Base-by-base conservation (phyloP, 2,113 vertebrate species). In the Myrmophylax atrothorax region DNA sequence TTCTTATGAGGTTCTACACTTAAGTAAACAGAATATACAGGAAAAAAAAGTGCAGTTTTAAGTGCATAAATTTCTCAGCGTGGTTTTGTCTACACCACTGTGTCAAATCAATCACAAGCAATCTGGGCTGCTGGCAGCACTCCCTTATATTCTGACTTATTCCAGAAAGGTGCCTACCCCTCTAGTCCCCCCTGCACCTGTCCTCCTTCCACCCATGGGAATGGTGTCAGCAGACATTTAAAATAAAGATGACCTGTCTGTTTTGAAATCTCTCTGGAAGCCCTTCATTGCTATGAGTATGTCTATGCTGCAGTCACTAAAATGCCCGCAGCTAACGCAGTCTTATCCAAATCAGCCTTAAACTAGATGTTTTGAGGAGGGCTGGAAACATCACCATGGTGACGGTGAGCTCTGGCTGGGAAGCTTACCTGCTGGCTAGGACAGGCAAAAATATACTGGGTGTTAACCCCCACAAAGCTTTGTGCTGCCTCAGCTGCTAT, bases 371-470 rank as follows among this genome's bases (percentile, higher is more conserved):
- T 62, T 76, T 84, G 83, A 62, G 77, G 68, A 75, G 1, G 58
- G 74, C 76, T 87, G 81, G 86, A 58, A 68, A 44, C 1, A 90
- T 94, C 87, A 77, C 84, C 94, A 94, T 94, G 95, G 94, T 60
- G 87, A 95, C 69, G 0, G 44, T 4, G 74, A 87, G 77, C 79
- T 60, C 52, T 10, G 12, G 31, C 89, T 59, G 77, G 74, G 85
- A 81, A 90, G 52, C 88, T 52, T 94, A 95, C 90, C 93, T 96
- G 90, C 92, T 87, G 69, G 29, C 19, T 87, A 68, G 60, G 83
- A 64, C 55, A 75, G 47, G 31, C 47, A 52, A 70, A 90, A 59
- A 76, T 62, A 69, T n/a, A 10, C 53, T 68, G 55, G 58, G n/a
- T 66, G 69, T 66, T 95, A 90, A 89, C 66, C 74, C 72, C 64